Conservation (phyloP, 2,888 invertebrate species). For the Autographa gamma region DNA sequence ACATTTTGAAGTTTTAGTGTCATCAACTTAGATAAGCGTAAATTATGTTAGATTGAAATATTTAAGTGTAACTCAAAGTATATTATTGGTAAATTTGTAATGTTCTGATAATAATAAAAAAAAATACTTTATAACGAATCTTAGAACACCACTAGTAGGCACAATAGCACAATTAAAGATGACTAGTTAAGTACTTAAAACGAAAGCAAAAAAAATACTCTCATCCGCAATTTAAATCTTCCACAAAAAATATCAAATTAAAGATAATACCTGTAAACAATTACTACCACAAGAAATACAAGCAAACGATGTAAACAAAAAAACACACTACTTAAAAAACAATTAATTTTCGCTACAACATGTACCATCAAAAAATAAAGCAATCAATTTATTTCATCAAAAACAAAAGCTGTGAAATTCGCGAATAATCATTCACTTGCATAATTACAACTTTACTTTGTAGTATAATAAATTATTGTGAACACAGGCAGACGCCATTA, state of each 20-base stretch:
- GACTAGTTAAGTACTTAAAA: no score
- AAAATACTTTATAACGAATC: no score
- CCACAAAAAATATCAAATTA: no score
- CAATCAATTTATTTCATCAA: not conserved
- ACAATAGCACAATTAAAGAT: no score
- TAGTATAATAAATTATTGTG: not conserved
- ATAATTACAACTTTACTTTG: conserved; percentile 6
- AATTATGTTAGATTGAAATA: not conserved
- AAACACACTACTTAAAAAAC: not conserved
- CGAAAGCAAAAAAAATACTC: no score
- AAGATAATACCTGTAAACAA: not conserved
- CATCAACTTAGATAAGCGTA: not conserved
- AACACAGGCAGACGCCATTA: conserved; percentile 3
- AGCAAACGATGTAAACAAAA: not conserved
- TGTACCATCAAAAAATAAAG: not conserved
- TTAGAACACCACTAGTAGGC: no score
- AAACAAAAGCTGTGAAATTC: conserved; percentile 6
- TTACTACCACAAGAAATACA: not conserved
- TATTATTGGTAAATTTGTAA: no score
- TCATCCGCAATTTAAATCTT: no score
- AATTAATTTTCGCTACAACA: not conserved
- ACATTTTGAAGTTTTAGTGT: conserved; percentile 9
- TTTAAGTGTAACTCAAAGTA: no score
- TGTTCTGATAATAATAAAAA: no score
- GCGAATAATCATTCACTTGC: conserved; percentile 1